Percentiles rank a stretch among this genome's conserved stretches.
Conservation (phyloP, 2,888 invertebrate genomes). For the Masnerella sp. region DNA sequence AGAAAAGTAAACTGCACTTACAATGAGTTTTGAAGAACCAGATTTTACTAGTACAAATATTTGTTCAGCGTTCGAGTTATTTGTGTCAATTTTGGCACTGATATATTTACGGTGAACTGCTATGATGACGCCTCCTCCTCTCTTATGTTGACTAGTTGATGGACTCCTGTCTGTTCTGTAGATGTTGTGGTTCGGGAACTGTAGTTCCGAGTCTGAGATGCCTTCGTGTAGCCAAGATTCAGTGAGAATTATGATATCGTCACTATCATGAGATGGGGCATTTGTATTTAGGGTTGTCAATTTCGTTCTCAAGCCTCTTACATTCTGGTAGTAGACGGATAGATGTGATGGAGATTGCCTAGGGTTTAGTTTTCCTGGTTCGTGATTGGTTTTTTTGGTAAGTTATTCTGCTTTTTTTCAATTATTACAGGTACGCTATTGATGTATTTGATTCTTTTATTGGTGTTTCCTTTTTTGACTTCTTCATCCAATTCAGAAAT, state of each 20-base stretch:
- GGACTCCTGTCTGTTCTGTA: background rate
- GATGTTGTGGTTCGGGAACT: background rate
- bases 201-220: background rate
- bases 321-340: slow-evolving; percentile 1
- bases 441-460: background rate
- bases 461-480: background rate
- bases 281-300: background rate
- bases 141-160: background rate
- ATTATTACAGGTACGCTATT: background rate
- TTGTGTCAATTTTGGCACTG: background rate
- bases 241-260: background rate
- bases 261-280: background rate
- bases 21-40: background rate
- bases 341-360: no score
- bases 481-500: background rate
- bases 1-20: background rate
- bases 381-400: background rate
- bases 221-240: background rate
- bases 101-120: background rate
- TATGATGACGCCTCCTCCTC: background rate
- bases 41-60: background rate
- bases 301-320: background rate
- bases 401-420: background rate
- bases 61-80: background rate
- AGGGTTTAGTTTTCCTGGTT: background rate